Base-by-base conservation (phyloP, 1,140 invertebrate species). In the Sycobia sp. region DNA sequence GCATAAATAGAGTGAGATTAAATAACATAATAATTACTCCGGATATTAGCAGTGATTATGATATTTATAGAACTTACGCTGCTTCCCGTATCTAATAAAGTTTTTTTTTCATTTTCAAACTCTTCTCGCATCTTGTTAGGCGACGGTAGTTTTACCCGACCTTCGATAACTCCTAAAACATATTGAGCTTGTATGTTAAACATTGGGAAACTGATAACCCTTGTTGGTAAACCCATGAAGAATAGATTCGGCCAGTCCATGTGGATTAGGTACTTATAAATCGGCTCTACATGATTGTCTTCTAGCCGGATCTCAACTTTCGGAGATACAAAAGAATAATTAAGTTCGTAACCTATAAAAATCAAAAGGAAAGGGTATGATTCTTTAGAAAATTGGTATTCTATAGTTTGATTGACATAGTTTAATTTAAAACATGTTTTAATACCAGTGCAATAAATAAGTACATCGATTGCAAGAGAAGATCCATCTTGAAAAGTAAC, bases 181-280 rank as follows among this genome's bases (percentile, higher is more conserved):
- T 79, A 82, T 34, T 80, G 77, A 5, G 85, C 81, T 72, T 90
- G 88, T 25, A 84, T 74, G 61, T 89, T 81, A 61, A 88, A 88
- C 69, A 85, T 80, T 11, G 85, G 85, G 62, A 89, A 89, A 0
- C 88, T 87, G 54, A 85, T 78, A 8, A 87, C 82, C 16, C 77
- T 71, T 20, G 80, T 82, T 0, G 83, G 83, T 1, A 89, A 67
- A 2, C 87, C 88, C 70, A 89, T 82, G 56, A 90, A 84, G 61
- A 83, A 85, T 43, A 90, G 72, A 64, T 80, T 83, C n/a, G 84
- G 83, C 62, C 79, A 80, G 36, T 85, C 75, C 11, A 82, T 82
- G 65, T 88, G 84, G 18, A 89, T 81, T 9, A 89, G 67, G 57
- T 90, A 85, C 63, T 87, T 86, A 73, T 87, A 89, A 7, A 90